A percentile compares a stretch with the other conserved stretches of the same genome.
phyloP scores from a whole-genome alignment of 2,888 invertebrate species.

The Ecdyonurus torrentis region DNA sequence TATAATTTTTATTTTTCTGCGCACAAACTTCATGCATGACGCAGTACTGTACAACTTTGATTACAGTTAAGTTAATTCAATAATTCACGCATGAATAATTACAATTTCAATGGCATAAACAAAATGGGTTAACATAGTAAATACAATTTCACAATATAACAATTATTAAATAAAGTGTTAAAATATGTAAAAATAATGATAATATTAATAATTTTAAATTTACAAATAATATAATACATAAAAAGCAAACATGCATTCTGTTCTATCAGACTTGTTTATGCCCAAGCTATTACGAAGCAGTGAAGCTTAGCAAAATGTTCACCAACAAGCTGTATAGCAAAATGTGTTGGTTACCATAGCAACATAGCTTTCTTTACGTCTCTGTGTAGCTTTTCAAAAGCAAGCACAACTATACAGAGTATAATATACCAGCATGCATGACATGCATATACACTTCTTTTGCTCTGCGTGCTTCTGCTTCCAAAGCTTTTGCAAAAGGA shows the following conservation, averaged over 20 bases:
- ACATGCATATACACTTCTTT: neutral
- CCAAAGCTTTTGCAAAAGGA: neutral
- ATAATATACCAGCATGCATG: neutral
- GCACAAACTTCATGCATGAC: too few relatives aligned
- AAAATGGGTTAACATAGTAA: too few relatives aligned
- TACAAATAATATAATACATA: neutral
- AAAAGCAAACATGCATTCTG: neutral
- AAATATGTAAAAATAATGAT: neutral
- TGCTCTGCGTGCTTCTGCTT: neutral
- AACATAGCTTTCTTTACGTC: neutral
- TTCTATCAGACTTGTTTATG: neutral
- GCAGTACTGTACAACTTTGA: too few relatives aligned
- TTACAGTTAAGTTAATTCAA: too few relatives aligned
- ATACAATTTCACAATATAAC: too few relatives aligned
- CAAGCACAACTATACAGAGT: neutral
- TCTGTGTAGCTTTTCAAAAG: neutral
- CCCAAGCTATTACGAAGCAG: neutral
- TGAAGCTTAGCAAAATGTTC: neutral
- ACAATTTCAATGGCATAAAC: too few relatives aligned
- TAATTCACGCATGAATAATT: too few relatives aligned
- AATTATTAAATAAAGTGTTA: neutral
- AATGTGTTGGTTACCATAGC: neutral
- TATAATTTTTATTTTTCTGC: too few relatives aligned
- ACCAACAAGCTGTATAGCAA: neutral
- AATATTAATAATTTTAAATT: neutral